phyloP scores from a whole-genome alignment of 2,888 invertebrate genomes.

The Hypomecis punctinalis region DNA sequence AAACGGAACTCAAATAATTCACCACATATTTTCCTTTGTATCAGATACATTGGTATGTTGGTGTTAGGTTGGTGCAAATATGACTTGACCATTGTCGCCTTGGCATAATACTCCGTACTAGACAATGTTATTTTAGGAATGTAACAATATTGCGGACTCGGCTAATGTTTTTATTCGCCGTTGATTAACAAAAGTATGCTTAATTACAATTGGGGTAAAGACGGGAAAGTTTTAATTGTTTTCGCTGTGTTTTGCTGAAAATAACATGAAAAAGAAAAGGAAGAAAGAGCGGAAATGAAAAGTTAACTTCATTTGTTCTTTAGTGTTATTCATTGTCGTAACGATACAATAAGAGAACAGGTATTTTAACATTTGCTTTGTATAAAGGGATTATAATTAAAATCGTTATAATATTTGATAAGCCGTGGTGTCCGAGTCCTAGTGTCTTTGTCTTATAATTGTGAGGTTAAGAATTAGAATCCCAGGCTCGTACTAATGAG shows the following conservation, averaged over 20 bases:
- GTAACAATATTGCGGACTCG: conserved; percentile 7
- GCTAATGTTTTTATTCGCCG: conserved; percentile 16
- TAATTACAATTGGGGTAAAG: conserved; percentile 15
- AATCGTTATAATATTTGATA: no score
- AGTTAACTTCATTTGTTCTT: conserved; percentile 1
- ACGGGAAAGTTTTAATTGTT: conserved; percentile 11
- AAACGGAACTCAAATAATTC: no score
- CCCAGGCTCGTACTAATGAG: no score
- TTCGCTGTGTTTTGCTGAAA: conserved; percentile 1
- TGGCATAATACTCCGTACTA: not conserved
- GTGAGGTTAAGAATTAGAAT: no score
- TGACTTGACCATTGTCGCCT: no score
- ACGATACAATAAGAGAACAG: not conserved
- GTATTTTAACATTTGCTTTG: not conserved
- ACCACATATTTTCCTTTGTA: no score
- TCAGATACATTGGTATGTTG: no score
- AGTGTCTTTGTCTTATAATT: no score
- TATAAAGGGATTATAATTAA: no score
- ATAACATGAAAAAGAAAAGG: conserved; percentile 1
- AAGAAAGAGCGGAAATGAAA: conserved; percentile 1
- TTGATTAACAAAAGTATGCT: conserved; percentile 15
- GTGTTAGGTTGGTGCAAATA: not conserved
- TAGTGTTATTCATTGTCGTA: not conserved
- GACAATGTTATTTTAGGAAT: conserved; percentile 10
- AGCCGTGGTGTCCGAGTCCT: no score